Conservation (phyloP, 2,113 vertebrate genomes). For the Chloropsis cyanopogon region DNA sequence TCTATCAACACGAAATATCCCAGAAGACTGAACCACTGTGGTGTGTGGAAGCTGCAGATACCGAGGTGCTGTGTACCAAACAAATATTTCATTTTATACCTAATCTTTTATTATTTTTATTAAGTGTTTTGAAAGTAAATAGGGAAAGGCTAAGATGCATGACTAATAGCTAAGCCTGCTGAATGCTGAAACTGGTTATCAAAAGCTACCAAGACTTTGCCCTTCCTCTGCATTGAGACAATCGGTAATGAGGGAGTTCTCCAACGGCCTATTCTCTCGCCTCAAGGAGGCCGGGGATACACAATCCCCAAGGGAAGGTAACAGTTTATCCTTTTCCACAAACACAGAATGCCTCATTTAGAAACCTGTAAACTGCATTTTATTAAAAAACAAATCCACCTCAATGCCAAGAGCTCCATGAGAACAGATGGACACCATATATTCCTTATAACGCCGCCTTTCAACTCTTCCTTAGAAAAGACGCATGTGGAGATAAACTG, state of each 20-base stretch:
- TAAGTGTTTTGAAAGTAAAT: constrained; percentile 93
- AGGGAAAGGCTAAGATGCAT: constrained; percentile 91
- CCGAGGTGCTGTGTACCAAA: constrained; percentile 83
- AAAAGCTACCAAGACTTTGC: constrained; percentile 90
- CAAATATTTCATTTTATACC: constrained; percentile 86
- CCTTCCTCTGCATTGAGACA: constrained; percentile 95
- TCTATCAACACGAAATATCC: constrained; percentile 84
- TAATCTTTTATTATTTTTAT: constrained; percentile 93
- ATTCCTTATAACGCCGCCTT: constrained; percentile 49
- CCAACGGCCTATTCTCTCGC: constrained; percentile 86
- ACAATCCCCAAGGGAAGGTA: constrained; percentile 84
- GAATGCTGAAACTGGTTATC: constrained; percentile 97
- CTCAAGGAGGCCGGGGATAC: constrained; percentile 87
- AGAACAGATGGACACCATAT: constrained; percentile 78
- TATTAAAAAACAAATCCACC: constrained; percentile 79
- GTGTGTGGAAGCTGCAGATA: constrained; percentile 90
- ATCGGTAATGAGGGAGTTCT: constrained; percentile 93
- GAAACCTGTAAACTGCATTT: constrained; percentile 85
- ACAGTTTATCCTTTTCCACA: constrained; percentile 87
- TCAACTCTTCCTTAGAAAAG: constrained; percentile 50
- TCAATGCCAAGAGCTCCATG: constrained; percentile 68
- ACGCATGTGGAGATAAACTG: constrained; percentile 34
- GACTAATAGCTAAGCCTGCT: constrained; percentile 99
- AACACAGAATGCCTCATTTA: constrained; percentile 88
- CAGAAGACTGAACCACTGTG: constrained; percentile 81